Conservation (phyloP, 2,113 vertebrate species). For the Nicator chloris region DNA sequence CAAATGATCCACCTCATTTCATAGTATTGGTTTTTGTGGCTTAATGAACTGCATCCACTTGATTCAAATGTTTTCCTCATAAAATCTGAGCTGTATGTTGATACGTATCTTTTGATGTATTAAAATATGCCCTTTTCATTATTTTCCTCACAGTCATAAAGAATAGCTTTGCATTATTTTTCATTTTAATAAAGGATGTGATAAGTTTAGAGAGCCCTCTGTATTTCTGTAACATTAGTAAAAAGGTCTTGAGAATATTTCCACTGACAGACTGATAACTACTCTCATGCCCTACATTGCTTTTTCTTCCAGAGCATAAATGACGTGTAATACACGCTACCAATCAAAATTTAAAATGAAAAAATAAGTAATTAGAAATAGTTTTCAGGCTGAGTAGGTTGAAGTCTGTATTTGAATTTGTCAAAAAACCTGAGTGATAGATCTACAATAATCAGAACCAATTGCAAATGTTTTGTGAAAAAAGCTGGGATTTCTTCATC, state of each 20-base stretch:
- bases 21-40: background rate
- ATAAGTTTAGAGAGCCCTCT: background rate
- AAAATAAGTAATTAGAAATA: background rate
- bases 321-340: background rate
- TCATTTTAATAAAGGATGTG: background rate
- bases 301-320: background rate
- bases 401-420: background rate
- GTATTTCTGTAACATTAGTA: background rate
- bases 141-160: background rate
- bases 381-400: background rate
- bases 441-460: background rate
- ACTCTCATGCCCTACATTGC: background rate
- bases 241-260: background rate
- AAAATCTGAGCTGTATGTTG: background rate
- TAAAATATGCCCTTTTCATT: background rate
- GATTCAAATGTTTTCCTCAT: background rate
- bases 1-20: background rate
- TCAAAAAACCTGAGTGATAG: background rate
- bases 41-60: background rate
- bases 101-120: background rate
- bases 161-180: background rate
- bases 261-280: background rate
- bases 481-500: background rate
- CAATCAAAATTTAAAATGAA: background rate
- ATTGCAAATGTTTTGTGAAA: background rate